Evolutionary conservation across 2,113 vertebrate species (phyloP).

Genomic region (Myotis lucifugus): DNA sequence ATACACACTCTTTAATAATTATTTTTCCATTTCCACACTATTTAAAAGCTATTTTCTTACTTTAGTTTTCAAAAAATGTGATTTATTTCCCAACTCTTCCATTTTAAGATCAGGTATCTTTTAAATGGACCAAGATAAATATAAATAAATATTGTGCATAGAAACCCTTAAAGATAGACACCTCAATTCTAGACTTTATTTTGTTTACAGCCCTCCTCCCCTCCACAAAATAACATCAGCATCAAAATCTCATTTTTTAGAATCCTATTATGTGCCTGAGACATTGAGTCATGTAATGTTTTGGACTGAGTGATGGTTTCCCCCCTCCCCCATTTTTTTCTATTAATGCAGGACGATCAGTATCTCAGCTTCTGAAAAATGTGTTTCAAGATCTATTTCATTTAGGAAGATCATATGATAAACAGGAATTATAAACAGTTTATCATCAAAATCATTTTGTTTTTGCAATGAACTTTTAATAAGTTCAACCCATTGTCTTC

Average conservation of each 20-base stretch:
- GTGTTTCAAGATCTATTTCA: slow-evolving; percentile 46
- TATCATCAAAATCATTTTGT: slow-evolving; percentile 41
- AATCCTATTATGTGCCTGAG: slow-evolving; percentile 39
- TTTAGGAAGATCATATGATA: slow-evolving; percentile 51
- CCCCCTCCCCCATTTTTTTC: not conserved
- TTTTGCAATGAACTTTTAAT: slow-evolving; percentile 71
- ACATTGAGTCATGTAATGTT: slow-evolving; percentile 44
- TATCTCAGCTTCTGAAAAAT: slow-evolving; percentile 40
- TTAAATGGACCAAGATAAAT: slow-evolving; percentile 39
- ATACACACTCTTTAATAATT: slow-evolving; percentile 11
- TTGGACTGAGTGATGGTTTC: slow-evolving; percentile 18
- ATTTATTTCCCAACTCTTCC: slow-evolving; percentile 37
- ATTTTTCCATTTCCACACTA: not conserved
- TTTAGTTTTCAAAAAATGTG: slow-evolving; percentile 11
- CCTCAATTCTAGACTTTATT: slow-evolving; percentile 48
- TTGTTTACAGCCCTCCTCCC: not conserved
- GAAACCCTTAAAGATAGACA: slow-evolving; percentile 47
- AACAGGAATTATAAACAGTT: slow-evolving; percentile 53
- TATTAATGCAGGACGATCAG: slow-evolving; percentile 38
- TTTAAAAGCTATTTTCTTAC: slow-evolving; percentile 22
- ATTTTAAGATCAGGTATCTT: slow-evolving; percentile 38
- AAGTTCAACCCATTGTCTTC: slow-evolving; percentile 63
- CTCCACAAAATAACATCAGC: not conserved
- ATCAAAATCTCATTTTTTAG: slow-evolving; percentile 57
- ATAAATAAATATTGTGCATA: slow-evolving; percentile 35